Evolutionary conservation across 2,113 vertebrate species (phyloP), one percentile per base, ranked within the genome.

Genomic region (Zosterops hypoxanthus): DNA sequence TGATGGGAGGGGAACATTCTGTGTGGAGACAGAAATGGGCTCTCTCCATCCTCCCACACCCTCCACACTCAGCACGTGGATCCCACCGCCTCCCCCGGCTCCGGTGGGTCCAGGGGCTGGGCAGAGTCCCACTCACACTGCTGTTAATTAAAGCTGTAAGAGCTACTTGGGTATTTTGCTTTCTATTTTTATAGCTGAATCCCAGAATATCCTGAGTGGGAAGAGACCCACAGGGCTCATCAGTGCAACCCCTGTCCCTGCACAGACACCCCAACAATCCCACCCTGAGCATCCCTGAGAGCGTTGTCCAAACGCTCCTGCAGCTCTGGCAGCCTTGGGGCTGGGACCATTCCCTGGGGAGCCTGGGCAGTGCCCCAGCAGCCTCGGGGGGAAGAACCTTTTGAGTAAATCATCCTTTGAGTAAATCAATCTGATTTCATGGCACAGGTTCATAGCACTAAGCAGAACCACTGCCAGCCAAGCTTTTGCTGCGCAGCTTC

Each of bases 181-280:
- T 55, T 22, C 33, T 44, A 8, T 52, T 76, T 68, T 77, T 52
- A 52, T 33, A 77, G 46, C 25, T 0, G 8, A 44, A 68, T 50
- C 52, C 31, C 44, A 36, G 36, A 33, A 77, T 19, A 44, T 44
- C 46, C 46, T 23, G 53, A 86, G 36, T 4, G 14, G 53, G 56
- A 4, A 55, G 50, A 15, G 36, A 5, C 24, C 20, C 25, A 0
- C 31, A 68, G 9, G 71, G 53, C 44, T 14, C 22, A 17, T 36
- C 5, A 21, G 0, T 0, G 0, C 71, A 41, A 4, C 6, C 11
- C 42, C 44, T 59, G 31, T 1, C 36, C 53, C 71, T 86, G 34
- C 61, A 0, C 71, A 68, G 34, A 7, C 34, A 12, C 52, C 61
- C 61, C 71, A 86, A 17, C 25, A 68, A 6, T 0, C 25, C 71